Percentiles rank a stretch among this genome's conserved stretches.
These are phyloP conservation scores for Carassius auratus DNA, from an alignment of 2,113 vertebrate species.

Conservation along the genomic window DNA sequence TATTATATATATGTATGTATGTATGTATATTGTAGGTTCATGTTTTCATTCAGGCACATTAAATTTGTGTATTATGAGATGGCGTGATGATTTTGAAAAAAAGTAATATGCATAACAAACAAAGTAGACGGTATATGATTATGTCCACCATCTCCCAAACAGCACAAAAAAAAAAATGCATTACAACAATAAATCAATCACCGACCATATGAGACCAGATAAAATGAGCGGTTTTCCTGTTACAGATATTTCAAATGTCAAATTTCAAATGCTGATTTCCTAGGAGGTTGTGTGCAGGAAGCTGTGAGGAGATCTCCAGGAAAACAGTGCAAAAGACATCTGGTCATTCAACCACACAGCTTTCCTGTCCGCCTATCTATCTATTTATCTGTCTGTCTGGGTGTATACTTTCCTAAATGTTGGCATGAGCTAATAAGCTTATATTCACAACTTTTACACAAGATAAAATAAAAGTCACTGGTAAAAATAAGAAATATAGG, in stretches of 20 bases:
- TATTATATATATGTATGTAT: background rate
- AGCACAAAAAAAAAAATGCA: background rate
- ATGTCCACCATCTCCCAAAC: background rate
- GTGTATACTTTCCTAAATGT: background rate
- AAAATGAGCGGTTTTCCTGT: background rate
- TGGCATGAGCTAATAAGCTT: constrained; percentile 2
- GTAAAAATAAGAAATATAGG: background rate
- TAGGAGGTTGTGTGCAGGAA: constrained; percentile 49
- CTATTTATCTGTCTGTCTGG: constrained; percentile 3
- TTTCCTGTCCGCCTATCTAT: constrained; percentile 42
- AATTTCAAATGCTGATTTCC: constrained; percentile 38
- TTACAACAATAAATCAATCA: background rate
- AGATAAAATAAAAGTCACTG: background rate
- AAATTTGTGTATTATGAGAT: background rate
- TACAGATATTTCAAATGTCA: background rate
- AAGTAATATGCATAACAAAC: background rate
- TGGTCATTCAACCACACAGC: constrained; percentile 38
- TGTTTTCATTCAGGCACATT: background rate
- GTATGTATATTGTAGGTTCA: background rate
- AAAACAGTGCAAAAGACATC: constrained; percentile 55
- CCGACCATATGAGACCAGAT: background rate
- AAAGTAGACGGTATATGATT: background rate
- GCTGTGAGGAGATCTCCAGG: constrained; percentile 39
- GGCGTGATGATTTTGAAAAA: background rate
- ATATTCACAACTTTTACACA: background rate